These are phyloP conservation scores for Sebastes taczanowskii DNA, from an alignment of 2,797 vertebrate species.

Conservation along the genomic window DNA sequence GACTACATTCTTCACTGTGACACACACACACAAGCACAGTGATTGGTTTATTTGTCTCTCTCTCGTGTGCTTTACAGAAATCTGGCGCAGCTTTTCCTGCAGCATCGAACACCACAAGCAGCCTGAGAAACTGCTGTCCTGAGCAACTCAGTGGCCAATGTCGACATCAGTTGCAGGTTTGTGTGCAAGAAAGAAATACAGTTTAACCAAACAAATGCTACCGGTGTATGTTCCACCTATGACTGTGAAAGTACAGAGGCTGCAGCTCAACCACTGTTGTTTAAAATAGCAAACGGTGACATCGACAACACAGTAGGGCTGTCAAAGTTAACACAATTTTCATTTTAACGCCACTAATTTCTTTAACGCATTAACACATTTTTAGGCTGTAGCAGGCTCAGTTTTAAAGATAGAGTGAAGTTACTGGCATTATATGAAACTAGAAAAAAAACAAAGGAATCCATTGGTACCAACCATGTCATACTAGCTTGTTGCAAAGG, in stretches of 20 bases:
- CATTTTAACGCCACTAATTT: too few species aligned
- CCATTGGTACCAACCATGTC: too few species aligned
- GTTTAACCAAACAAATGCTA: background rate
- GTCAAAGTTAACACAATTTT: too few species aligned
- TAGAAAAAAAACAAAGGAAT: too few species aligned
- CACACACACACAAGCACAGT: background rate
- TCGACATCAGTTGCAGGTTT: background rate
- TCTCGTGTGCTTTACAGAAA: constrained; percentile 31
- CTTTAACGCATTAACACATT: too few species aligned
- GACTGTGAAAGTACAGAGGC: constrained; percentile 9
- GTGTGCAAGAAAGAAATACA: background rate
- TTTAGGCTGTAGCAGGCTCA: too few species aligned
- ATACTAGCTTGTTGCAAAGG: too few species aligned
- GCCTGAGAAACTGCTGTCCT: constrained; percentile 21
- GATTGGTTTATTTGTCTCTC: constrained; percentile 29
- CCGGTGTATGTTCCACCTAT: background rate
- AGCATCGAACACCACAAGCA: constrained; percentile 10
- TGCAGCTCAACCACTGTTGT: constrained; percentile 7
- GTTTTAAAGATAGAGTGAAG: too few species aligned
- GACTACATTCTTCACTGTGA: constrained; percentile 38
- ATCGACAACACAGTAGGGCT: background rate
- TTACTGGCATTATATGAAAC: too few species aligned
- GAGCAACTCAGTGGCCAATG: constrained; percentile 3
- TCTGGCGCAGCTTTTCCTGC: constrained; percentile 31
- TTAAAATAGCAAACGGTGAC: constrained; percentile 19